Evolutionary conservation across 92 coral and sea anemone genomes (phyloP).

Genomic region (Zoanthus sansibaricus): DNA sequence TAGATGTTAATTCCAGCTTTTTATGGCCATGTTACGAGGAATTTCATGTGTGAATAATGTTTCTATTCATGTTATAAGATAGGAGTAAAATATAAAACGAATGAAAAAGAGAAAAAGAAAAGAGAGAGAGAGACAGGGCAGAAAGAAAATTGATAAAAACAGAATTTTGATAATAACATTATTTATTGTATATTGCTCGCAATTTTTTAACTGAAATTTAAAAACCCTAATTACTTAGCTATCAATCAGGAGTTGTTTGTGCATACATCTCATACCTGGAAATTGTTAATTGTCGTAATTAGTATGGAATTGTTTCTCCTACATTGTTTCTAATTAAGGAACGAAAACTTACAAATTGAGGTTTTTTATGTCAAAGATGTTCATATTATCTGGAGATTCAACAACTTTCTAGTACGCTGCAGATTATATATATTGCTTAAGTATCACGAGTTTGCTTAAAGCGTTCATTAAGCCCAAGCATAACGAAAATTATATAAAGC

Average conservation of each 20-base stretch:
- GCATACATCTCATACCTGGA: background rate
- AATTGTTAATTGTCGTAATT: background rate
- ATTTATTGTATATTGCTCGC: background rate
- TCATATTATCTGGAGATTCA: background rate
- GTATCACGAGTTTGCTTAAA: background rate
- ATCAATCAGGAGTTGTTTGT: background rate
- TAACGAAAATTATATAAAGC: background rate
- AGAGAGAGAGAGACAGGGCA: background rate
- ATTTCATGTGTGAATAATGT: no score
- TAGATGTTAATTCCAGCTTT: no score
- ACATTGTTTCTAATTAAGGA: background rate
- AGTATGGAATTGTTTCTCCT: background rate
- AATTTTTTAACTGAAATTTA: background rate
- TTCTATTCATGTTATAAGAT: no score
- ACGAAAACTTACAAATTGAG: background rate
- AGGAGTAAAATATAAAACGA: no score
- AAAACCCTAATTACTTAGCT: background rate
- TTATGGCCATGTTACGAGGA: no score
- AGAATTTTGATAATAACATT: background rate
- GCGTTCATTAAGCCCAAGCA: background rate
- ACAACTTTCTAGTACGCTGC: background rate
- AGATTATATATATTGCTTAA: background rate
- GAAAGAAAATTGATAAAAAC: background rate
- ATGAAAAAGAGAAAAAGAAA: no score
- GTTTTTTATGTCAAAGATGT: background rate